Base-by-base conservation (phyloP, 2,797 vertebrate genomes). In the Myotis findleyi region DNA sequence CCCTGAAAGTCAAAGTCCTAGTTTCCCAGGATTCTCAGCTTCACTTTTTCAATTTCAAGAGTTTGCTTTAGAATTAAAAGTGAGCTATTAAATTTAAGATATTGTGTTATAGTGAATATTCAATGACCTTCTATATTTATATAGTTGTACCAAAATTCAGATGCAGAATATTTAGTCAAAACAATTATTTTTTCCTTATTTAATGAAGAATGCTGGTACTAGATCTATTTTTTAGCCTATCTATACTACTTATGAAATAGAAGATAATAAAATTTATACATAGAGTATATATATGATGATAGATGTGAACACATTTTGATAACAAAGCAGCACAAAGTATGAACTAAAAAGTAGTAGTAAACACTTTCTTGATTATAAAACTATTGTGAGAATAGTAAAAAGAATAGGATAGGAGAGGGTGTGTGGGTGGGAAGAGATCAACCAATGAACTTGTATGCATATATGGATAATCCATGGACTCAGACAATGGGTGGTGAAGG, bases 61-160 rank as follows among this genome's bases (percentile, higher is more conserved):
- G n/a, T 79, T 80, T 55, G n/a, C 71, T 91, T 86, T 36, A 79
- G 57, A 92, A 81, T 57, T 69, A 41, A 84, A 76, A 92, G 30
- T 33, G 81, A 92, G 85, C 41, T 49, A 66, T 13, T 44, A 30
- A 36, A 76, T 69, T 64, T 69, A 76, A 77, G 30, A 25, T 62
- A 47, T 4, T 27, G 33, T 27, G 5, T 49, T 38, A 72, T 49
- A 85, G 27, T 9, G 12, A 75, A 69, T 57, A 91, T 33, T 51
- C 30, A 66, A 21, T n/a, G 68, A 69, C 75, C 25, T 57, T 77
- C 55, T 94, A 59, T 44, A 76, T 69, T 51, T 57, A 55, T 47
- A 69, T 64, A 41, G 57, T 71, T 80, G n/a, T 64, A 92, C 23
- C 57, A 64, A 88, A 89, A 36, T 69, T 89, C 23, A 71, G 23